phyloP scores from a whole-genome alignment of 2,113 vertebrate genomes.

The Riparia riparia region DNA sequence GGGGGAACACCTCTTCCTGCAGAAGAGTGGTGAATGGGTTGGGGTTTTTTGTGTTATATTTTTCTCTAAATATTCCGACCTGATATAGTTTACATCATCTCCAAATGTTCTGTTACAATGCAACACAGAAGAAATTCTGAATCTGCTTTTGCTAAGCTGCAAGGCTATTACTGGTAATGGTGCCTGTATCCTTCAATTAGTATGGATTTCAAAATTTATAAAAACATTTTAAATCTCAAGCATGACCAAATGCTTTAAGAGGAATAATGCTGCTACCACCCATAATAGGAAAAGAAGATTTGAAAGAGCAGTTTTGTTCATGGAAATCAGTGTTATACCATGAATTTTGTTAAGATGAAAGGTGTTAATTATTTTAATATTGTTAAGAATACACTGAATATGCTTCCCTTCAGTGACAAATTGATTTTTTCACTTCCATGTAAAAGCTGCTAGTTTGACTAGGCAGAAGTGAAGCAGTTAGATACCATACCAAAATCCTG shows the following conservation, averaged over 20 bases:
- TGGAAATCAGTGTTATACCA: neutral
- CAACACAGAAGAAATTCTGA: neutral
- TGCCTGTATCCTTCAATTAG: neutral
- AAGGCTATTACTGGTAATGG: neutral
- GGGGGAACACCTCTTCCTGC: neutral
- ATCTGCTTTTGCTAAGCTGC: neutral
- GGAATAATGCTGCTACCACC: neutral
- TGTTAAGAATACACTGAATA: neutral
- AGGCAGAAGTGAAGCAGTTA: neutral
- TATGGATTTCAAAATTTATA: neutral
- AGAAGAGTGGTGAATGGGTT: neutral
- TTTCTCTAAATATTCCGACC: neutral
- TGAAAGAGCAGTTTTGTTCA: slow-evolving; percentile 26
- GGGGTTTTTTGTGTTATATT: neutral
- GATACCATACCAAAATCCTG: neutral
- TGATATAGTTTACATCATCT: neutral
- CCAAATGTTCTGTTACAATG: neutral
- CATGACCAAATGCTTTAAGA: neutral
- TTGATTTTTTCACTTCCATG: neutral
- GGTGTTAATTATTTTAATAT: slow-evolving; percentile 1
- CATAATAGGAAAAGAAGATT: slow-evolving; percentile 8
- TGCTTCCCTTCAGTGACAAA: neutral
- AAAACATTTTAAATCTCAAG: neutral
- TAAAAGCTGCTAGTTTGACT: neutral
- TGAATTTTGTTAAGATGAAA: neutral